A percentile compares a stretch with the other conserved stretches of the same genome.
Evolutionary conservation across 2,113 vertebrate genomes (phyloP).

Genomic region (Ramphastos sulfuratus): DNA sequence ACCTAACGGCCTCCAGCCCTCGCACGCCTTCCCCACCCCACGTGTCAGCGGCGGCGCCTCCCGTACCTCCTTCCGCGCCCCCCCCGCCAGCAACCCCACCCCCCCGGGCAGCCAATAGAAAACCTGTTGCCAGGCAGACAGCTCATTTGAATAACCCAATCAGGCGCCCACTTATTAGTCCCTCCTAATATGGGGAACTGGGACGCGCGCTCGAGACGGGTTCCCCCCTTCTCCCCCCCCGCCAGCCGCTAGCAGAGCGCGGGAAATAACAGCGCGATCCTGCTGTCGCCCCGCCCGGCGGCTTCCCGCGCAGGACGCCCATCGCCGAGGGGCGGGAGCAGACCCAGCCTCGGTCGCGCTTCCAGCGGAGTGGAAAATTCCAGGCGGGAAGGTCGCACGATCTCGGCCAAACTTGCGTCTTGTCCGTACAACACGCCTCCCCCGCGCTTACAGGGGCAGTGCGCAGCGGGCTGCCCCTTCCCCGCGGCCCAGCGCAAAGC

Average conservation of each 20-base stretch:
- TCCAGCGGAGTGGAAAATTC: conserved; percentile 65
- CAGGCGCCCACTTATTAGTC: not conserved
- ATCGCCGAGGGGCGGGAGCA: not conserved
- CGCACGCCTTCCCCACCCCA: not conserved
- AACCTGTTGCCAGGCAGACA: conserved; percentile 75
- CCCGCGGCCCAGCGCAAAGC: not conserved
- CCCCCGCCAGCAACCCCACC: not conserved
- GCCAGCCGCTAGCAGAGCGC: not conserved
- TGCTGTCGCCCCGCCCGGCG: not conserved
- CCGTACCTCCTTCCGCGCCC: not conserved
- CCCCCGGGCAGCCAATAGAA: conserved; percentile 58
- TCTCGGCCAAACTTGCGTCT: not conserved
- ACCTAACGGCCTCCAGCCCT: not conserved
- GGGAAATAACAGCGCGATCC: not conserved
- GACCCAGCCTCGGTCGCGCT: not conserved
- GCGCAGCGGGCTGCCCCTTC: not conserved
- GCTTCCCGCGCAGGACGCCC: not conserved
- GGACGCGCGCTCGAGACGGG: not conserved
- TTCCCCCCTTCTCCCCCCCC: too few species aligned
- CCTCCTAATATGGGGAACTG: conserved; percentile 75
- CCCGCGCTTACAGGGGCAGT: too few species aligned
- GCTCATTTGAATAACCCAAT: conserved; percentile 79
- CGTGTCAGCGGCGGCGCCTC: not conserved
- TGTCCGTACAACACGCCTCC: too few species aligned
- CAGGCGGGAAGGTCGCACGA: not conserved